Percentiles rank a stretch among this genome's conserved stretches.
Conservation (phyloP, 2,797 vertebrate species). For the Megalops cyprinoides region DNA sequence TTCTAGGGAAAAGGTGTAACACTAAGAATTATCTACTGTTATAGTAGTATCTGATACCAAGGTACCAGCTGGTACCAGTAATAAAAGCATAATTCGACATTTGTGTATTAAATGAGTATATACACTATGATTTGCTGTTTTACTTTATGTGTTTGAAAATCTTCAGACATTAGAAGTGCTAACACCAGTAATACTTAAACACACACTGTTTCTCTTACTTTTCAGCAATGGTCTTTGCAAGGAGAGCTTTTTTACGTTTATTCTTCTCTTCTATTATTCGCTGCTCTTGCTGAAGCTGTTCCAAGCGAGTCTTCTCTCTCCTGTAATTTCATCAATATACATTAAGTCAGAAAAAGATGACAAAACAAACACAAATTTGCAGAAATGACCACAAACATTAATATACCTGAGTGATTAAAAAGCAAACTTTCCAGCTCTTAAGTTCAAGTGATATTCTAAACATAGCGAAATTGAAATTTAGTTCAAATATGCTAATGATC, state of each 20-base stretch:
- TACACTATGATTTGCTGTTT: neutral
- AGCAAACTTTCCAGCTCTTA: too few relatives aligned
- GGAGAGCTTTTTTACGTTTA: constrained; percentile 90
- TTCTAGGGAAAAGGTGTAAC: neutral
- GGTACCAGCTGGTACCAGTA: too few relatives aligned
- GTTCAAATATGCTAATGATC: too few relatives aligned
- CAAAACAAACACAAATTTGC: neutral
- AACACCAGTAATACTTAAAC: neutral
- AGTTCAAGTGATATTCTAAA: too few relatives aligned
- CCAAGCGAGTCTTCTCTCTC: constrained; percentile 85
- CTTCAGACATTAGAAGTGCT: too few relatives aligned
- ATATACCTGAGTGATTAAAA: too few relatives aligned
- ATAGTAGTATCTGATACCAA: neutral
- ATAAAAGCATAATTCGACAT: neutral
- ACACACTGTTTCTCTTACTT: constrained; percentile 73
- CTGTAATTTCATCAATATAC: constrained; percentile 60
- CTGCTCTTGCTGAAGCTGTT: constrained; percentile 89
- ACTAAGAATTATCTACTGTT: neutral
- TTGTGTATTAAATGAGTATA: too few relatives aligned
- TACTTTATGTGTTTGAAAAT: neutral
- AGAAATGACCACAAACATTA: neutral
- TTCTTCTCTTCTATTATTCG: constrained; percentile 91
- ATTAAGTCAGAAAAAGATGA: constrained; percentile 19
- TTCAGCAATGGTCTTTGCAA: constrained; percentile 91
- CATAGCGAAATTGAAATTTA: too few relatives aligned